phyloP scores from a whole-genome alignment of 2,113 vertebrate genomes.

The Petaurus breviceps region DNA sequence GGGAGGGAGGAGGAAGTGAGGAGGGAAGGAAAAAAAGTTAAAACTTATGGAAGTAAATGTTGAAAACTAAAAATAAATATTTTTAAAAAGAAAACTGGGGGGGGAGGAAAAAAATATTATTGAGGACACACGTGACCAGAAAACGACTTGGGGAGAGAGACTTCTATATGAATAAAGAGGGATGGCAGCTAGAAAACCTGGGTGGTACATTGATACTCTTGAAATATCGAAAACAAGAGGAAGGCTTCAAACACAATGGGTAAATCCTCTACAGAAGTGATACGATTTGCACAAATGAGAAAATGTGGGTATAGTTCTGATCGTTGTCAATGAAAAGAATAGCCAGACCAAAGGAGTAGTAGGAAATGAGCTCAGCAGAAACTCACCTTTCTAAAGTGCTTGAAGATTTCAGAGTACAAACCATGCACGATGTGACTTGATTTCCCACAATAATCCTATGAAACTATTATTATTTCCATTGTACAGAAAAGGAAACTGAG shows the following conservation, averaged over 20 bases:
- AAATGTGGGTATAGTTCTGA: neutral
- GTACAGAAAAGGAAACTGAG: neutral
- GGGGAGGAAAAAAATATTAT: too few relatives aligned
- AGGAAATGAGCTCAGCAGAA: neutral
- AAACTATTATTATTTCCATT: neutral
- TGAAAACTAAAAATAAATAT: too few relatives aligned
- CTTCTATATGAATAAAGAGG: neutral
- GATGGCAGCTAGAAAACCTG: neutral
- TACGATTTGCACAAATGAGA: neutral
- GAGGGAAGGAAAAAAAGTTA: too few relatives aligned
- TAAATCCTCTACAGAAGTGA: neutral
- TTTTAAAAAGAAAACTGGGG: too few relatives aligned
- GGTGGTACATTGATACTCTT: neutral
- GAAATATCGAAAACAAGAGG: neutral
- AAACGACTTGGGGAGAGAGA: too few relatives aligned
- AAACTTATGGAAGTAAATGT: too few relatives aligned
- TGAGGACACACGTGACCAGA: too few relatives aligned
- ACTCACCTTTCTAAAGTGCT: neutral
- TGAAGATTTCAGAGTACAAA: neutral
- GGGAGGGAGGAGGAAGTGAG: too few relatives aligned
- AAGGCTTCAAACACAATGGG: neutral
- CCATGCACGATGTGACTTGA: neutral
- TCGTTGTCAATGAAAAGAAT: neutral
- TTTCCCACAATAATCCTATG: neutral
- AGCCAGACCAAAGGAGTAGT: neutral